Conservation (phyloP, 2,888 invertebrate genomes). For the Agapostemon virescens region DNA sequence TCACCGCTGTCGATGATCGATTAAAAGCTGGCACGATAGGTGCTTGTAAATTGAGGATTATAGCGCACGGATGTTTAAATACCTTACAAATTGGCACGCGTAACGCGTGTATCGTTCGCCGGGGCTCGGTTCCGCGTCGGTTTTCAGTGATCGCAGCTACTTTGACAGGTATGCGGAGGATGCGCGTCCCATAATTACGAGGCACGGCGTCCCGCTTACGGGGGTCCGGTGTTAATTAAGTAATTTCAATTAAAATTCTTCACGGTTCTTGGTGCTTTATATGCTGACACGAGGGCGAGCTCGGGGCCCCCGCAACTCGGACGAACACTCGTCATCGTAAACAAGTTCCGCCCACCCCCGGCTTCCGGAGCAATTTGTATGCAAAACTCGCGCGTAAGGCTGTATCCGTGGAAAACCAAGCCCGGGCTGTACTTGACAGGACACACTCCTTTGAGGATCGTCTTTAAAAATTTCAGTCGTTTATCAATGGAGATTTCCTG, state of each 20-base stretch:
- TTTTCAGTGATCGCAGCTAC: conserved; percentile 36
- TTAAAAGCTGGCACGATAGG: conserved; percentile 22
- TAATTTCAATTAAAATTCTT: conserved; percentile 75
- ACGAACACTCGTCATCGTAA: conserved; percentile 66
- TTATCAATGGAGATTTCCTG: conserved; percentile 14
- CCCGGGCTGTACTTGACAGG: conserved; percentile 20
- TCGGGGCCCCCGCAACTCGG: conserved; percentile 51
- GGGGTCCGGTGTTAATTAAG: conserved; percentile 68
- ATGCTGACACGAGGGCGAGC: conserved; percentile 39
- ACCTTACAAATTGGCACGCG: conserved; percentile 44
- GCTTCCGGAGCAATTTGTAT: conserved; percentile 64
- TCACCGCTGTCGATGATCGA: conserved; percentile 34
- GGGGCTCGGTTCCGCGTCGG: conserved; percentile 8
- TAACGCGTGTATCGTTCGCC: conserved; percentile 15
- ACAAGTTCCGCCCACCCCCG: conserved; percentile 58
- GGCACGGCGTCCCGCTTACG: conserved; percentile 32
- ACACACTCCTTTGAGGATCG: conserved; percentile 14
- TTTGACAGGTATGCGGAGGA: conserved; percentile 49
- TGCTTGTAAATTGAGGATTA: conserved; percentile 26
- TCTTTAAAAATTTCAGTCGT: conserved; percentile 25
- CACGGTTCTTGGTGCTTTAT: conserved; percentile 56
- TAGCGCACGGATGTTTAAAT: conserved; percentile 35
- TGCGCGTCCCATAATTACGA: conserved; percentile 44
- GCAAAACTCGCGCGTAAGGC: conserved; percentile 63
- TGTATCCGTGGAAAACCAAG: conserved; percentile 47